A percentile compares a stretch with the other conserved stretches of the same genome.
These are phyloP conservation scores for Aporophyla nigra DNA, from an alignment of 2,888 invertebrate genomes.

Conservation along the genomic window DNA sequence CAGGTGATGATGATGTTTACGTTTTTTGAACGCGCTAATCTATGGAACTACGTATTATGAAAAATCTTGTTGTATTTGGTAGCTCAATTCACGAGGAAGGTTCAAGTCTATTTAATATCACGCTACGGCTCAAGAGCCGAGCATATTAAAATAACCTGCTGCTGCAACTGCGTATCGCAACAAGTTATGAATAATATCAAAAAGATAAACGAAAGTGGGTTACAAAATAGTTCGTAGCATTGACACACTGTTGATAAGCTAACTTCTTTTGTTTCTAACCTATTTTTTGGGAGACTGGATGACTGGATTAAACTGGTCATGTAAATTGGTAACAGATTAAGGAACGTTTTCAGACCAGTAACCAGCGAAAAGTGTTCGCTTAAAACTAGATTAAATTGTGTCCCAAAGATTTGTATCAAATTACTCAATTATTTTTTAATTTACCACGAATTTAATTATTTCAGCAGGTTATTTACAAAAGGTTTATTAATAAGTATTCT, in stretches of 20 bases:
- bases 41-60: too few relatives aligned
- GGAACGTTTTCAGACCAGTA: not conserved
- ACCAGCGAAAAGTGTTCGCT: not conserved
- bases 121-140: not conserved
- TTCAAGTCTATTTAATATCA: not conserved
- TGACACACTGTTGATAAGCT: conserved; percentile 53
- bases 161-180: not conserved
- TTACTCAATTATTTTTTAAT: too few relatives aligned
- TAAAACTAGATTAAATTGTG: not conserved
- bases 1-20: too few relatives aligned
- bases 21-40: too few relatives aligned
- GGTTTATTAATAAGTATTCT: too few relatives aligned
- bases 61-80: not conserved
- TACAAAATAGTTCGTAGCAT: conserved; percentile 63
- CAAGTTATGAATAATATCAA: conserved; percentile 30
- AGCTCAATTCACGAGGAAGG: not conserved
- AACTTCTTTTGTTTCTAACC: conserved; percentile 36
- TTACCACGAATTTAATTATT: too few relatives aligned
- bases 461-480: too few relatives aligned
- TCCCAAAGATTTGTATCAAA: not conserved
- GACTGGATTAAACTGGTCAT: conserved; percentile 5
- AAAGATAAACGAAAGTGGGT: conserved; percentile 58
- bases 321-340: not conserved
- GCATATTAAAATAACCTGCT: not conserved
- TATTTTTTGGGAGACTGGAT: conserved; percentile 11